These are phyloP conservation scores for Eulemur macaco DNA, from an alignment of 2,113 vertebrate species.

Conservation along the genomic window DNA sequence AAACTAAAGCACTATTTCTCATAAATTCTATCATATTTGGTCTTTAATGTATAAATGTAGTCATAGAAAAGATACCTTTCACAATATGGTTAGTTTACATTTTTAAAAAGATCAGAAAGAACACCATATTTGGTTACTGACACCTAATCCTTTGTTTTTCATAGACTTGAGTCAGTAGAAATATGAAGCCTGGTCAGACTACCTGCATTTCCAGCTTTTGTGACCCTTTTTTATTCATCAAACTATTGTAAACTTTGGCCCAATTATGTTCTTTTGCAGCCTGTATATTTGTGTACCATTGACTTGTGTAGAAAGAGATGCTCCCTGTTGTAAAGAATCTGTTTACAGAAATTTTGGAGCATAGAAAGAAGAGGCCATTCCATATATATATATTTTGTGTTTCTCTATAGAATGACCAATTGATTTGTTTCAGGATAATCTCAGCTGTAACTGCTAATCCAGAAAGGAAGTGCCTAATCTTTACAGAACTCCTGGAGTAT, in stretches of 20 bases:
- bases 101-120: neutral
- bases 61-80: neutral
- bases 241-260: neutral
- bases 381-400: neutral
- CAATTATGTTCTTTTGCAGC: neutral
- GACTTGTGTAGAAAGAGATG: neutral
- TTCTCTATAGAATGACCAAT: neutral
- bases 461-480: constrained; percentile 30
- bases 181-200: neutral
- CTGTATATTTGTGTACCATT: neutral
- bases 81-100: neutral
- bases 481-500: neutral
- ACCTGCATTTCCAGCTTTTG: neutral
- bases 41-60: neutral
- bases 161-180: constrained; percentile 14
- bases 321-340: neutral
- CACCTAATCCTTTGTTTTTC: constrained; percentile 29
- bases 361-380: neutral
- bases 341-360: neutral
- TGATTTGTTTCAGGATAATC: constrained; percentile 24
- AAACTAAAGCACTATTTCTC: neutral
- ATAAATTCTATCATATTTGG: neutral
- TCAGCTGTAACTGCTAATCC: neutral
- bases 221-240: neutral
- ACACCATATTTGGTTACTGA: neutral